These are phyloP conservation scores for Gymnobelideus leadbeateri DNA, from an alignment of 2,113 vertebrate species.

Conservation along the genomic window DNA sequence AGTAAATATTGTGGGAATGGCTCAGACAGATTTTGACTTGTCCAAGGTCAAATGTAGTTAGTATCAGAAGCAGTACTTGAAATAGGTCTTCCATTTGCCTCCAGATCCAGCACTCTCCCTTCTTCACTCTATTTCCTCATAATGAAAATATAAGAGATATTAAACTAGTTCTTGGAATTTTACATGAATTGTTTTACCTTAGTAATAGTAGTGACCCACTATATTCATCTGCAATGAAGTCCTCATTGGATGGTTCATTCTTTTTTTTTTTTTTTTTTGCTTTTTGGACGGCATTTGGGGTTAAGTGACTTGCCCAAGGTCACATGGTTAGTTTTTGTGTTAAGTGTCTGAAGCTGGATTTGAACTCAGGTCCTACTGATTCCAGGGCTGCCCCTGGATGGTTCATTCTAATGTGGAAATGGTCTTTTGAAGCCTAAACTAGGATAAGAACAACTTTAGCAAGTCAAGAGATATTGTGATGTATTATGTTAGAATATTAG, in stretches of 20 bases:
- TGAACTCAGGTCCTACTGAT: too few relatives aligned
- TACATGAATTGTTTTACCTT: not conserved
- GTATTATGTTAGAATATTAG: not conserved
- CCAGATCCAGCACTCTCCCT: not conserved
- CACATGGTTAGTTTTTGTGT: too few relatives aligned
- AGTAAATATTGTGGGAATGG: not conserved
- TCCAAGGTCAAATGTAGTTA: slow-evolving; percentile 1
- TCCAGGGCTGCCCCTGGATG: not conserved
- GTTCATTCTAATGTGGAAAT: not conserved
- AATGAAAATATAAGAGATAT: not conserved
- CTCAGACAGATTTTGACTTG: not conserved
- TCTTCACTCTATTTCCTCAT: not conserved
- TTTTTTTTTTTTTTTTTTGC: not conserved
- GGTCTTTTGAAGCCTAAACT: not conserved
- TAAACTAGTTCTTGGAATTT: not conserved
- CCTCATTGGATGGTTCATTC: not conserved
- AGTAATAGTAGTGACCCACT: not conserved
- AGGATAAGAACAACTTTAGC: not conserved
- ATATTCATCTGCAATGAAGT: not conserved
- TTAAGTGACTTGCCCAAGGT: too few relatives aligned
- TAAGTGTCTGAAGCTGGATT: too few relatives aligned
- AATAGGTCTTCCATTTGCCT: not conserved
- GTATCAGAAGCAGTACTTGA: not conserved
- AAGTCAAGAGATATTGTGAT: not conserved
- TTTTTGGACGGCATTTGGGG: too few relatives aligned